Conservation (phyloP, 2,797 vertebrate genomes). For the Dermochelys coriacea region DNA sequence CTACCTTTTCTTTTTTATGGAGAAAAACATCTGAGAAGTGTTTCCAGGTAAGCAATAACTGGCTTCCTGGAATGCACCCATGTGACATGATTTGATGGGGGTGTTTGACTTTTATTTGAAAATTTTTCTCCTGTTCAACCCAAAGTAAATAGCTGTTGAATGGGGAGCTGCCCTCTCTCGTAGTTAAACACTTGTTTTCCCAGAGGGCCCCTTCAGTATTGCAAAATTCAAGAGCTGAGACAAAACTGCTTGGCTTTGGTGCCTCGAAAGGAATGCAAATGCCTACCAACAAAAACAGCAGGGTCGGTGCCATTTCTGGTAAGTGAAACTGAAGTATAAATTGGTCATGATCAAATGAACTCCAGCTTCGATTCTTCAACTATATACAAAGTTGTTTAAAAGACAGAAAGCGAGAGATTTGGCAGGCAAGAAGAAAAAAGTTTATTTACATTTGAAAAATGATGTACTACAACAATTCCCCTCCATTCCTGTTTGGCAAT, state of each 20-base stretch:
- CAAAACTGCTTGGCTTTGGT: constrained; percentile 28
- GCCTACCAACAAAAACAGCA: constrained; percentile 10
- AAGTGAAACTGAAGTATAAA: constrained; percentile 9
- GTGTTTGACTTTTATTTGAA: constrained; percentile 41
- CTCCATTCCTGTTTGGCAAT: background rate
- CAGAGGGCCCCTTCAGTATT: constrained; percentile 15
- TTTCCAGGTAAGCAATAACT: background rate
- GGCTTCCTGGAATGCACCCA: constrained; percentile 22
- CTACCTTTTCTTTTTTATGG: background rate
- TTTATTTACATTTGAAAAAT: constrained; percentile 21
- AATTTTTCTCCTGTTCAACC: constrained; percentile 27
- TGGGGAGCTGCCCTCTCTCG: background rate
- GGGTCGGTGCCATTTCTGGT: constrained; percentile 32
- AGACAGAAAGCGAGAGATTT: background rate
- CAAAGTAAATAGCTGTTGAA: constrained; percentile 52
- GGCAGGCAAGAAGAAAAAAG: background rate
- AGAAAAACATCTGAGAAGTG: background rate
- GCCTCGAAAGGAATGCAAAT: constrained; percentile 11
- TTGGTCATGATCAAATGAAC: constrained; percentile 12
- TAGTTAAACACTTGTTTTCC: constrained; percentile 19
- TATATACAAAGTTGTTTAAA: background rate
- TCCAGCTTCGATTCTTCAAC: constrained; percentile 19
- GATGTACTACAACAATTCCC: background rate
- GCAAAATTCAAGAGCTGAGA: constrained; percentile 22
- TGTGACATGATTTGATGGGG: constrained; percentile 17